phyloP scores from a whole-genome alignment of 2,113 vertebrate species.

The Tenebrosternarchus preto region DNA sequence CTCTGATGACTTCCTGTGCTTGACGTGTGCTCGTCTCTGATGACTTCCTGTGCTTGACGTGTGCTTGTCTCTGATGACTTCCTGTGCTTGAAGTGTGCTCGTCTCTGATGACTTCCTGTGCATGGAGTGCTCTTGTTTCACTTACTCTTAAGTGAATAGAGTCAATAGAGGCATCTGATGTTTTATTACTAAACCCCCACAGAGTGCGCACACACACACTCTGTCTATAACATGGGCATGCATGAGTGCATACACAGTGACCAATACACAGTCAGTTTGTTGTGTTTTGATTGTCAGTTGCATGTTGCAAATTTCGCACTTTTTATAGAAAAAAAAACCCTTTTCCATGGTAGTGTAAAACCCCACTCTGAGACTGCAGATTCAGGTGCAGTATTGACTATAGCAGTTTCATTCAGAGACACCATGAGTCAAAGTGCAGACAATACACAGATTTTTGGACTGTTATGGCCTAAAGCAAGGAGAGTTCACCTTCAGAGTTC shows the following conservation, averaged over 20 bases:
- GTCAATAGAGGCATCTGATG: slow-evolving; percentile 5
- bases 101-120: not conserved
- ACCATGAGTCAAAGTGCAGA: not conserved
- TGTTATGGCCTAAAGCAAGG: slow-evolving; percentile 33
- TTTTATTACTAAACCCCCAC: slow-evolving; percentile 21
- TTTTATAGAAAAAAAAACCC: not conserved
- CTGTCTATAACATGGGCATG: not conserved
- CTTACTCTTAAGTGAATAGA: too few relatives aligned
- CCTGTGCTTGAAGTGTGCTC: slow-evolving; percentile 37
- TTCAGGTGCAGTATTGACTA: too few relatives aligned
- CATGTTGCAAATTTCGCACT: not conserved
- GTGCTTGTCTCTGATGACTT: too few relatives aligned
- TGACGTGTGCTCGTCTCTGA: too few relatives aligned
- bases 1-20: too few relatives aligned
- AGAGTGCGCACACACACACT: not conserved
- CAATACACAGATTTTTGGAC: slow-evolving; percentile 5
- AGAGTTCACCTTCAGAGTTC: not conserved
- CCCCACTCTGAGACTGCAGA: too few relatives aligned
- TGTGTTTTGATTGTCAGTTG: not conserved
- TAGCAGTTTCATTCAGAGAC: not conserved
- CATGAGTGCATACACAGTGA: not conserved
- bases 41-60: too few relatives aligned
- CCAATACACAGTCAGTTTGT: not conserved
- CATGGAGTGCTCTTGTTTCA: too few relatives aligned
- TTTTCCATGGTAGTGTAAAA: too few relatives aligned